phyloP scores from a whole-genome alignment of 1,140 invertebrate genomes.

The Drosophila novamexicana region DNA sequence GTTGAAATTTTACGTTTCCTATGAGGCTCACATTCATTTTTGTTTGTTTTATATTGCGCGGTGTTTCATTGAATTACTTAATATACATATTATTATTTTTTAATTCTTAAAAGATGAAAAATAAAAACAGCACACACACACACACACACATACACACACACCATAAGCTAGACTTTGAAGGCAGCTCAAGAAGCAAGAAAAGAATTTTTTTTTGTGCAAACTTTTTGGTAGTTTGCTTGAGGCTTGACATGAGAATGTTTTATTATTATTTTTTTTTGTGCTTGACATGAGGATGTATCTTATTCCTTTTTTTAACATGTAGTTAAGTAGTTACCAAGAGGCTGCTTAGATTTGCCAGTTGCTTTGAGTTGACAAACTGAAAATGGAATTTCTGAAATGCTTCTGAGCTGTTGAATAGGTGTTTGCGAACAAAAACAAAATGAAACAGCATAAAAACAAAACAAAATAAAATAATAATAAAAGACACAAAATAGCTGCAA shows the following conservation, averaged over 20 bases:
- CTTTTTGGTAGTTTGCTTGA: constrained; percentile 11
- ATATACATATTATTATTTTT: constrained; percentile 15
- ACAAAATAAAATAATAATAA: constrained; percentile 33
- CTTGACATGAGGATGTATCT: not conserved
- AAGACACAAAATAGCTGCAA: constrained; percentile 81
- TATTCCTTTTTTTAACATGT: not conserved
- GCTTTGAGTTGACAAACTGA: constrained; percentile 17
- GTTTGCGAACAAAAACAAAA: constrained; percentile 37
- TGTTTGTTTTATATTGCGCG: constrained; percentile 40
- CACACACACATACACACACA: constrained; percentile 5
- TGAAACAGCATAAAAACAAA: constrained; percentile 6
- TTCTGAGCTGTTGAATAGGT: constrained; percentile 15
- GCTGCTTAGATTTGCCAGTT: constrained; percentile 38
- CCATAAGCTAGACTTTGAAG: constrained; percentile 9
- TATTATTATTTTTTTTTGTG: not conserved
- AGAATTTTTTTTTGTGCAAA: not conserved
- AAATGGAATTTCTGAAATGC: constrained; percentile 4
- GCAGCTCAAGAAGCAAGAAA: constrained; percentile 25
- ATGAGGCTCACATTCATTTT: constrained; percentile 81
- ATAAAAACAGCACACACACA: constrained; percentile 10
- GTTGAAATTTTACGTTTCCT: constrained; percentile 84
- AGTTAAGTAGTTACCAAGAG: constrained; percentile 25
- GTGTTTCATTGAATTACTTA: constrained; percentile 11
- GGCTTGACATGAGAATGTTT: constrained; percentile 8
- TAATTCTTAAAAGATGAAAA: not conserved